A percentile compares a stretch with the other conserved stretches of the same genome.
Conservation (phyloP, 2,113 vertebrate species). For the Micromys minutus region DNA sequence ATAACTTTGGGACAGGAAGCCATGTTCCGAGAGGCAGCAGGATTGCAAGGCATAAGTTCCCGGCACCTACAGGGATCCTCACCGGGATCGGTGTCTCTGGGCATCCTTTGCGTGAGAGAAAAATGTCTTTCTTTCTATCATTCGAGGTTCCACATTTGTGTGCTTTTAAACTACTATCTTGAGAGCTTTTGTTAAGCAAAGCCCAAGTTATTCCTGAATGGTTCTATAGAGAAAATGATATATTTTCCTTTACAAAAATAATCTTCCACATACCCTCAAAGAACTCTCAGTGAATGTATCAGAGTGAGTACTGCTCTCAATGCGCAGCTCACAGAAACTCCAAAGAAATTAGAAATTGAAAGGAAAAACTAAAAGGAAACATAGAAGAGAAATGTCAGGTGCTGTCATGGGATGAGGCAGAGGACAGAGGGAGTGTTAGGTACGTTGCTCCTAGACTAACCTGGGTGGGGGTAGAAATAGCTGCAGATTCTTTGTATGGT, state of each 20-base stretch:
- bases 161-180: conserved; percentile 13
- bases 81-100: background rate
- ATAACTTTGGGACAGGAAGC: background rate
- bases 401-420: background rate
- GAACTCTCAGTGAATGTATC: background rate
- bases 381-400: background rate
- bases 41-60: background rate
- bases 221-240: background rate
- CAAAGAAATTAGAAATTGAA: background rate
- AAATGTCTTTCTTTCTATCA: background rate
- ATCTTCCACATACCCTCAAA: conserved; percentile 10
- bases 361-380: background rate
- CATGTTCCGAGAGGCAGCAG: background rate
- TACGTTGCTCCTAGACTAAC: background rate
- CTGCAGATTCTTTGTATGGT: background rate
- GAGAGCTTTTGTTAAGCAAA: conserved; percentile 13
- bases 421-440: background rate
- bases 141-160: background rate
- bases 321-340: background rate
- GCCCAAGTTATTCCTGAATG: background rate
- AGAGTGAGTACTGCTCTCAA: background rate
- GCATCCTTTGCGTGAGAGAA: background rate
- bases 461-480: background rate
- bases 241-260: background rate
- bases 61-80: background rate